These are phyloP conservation scores for Emesis furor DNA, from an alignment of 2,888 invertebrate genomes.

Conservation along the genomic window DNA sequence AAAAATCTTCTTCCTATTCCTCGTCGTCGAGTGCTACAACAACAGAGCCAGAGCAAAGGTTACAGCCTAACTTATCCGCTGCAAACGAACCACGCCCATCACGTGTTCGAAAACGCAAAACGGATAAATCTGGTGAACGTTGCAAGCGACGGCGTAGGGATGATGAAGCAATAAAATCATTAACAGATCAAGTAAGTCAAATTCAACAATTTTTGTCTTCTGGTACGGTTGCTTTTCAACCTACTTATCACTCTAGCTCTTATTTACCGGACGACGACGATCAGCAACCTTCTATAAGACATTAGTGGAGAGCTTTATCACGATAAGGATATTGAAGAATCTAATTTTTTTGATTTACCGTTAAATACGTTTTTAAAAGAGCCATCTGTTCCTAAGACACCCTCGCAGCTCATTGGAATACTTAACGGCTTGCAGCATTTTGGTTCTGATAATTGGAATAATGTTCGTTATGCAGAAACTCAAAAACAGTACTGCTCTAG, in stretches of 20 bases:
- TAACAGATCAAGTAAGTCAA: neutral
- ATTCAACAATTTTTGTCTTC: neutral
- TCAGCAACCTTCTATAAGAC: neutral
- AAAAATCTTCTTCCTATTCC: neutral
- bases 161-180: neutral
- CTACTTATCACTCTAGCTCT: conserved; percentile 1
- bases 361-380: neutral
- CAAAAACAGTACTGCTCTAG: conserved; percentile 15
- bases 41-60: neutral
- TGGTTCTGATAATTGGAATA: conserved; percentile 10
- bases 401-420: neutral
- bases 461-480: conserved; percentile 3
- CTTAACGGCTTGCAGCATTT: neutral
- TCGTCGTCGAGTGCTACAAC: neutral
- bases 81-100: neutral
- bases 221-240: neutral
- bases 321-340: neutral
- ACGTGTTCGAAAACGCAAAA: neutral
- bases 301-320: neutral
- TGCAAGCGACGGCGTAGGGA: neutral
- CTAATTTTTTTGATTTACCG: neutral
- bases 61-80: neutral
- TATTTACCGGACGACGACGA: neutral
- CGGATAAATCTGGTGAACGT: neutral
- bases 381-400: neutral